A percentile compares a stretch with the other conserved stretches of the same genome.
These are phyloP conservation scores for Acipenser transmontanus DNA, from an alignment of 2,797 vertebrate species.

Conservation along the genomic window DNA sequence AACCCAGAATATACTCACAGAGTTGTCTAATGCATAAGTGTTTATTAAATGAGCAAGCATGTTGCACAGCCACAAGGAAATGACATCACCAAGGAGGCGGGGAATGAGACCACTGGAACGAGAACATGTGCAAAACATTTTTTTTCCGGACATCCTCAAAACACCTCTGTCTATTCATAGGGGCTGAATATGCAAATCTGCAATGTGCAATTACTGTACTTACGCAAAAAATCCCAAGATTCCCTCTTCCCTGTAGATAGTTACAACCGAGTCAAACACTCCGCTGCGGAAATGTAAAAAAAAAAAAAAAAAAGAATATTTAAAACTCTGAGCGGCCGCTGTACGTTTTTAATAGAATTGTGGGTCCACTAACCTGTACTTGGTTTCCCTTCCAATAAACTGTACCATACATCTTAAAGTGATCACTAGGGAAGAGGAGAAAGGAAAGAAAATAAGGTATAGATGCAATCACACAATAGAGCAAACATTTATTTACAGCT, in stretches of 20 bases:
- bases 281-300: slow-evolving; percentile 56
- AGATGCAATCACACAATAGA: neutral
- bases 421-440: slow-evolving; percentile 68
- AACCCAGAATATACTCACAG: slow-evolving; percentile 36
- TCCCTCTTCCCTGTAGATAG: slow-evolving; percentile 86
- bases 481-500: too few relatives aligned
- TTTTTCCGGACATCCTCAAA: too few relatives aligned
- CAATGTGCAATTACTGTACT: slow-evolving; percentile 40
- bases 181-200: neutral
- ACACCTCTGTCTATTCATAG: neutral
- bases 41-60: slow-evolving; percentile 90
- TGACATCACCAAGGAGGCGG: slow-evolving; percentile 83
- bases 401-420: slow-evolving; percentile 94
- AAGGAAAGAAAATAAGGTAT: neutral
- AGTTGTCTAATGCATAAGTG: slow-evolving; percentile 83
- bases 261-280: slow-evolving; percentile 73
- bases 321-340: neutral
- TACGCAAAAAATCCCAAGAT: slow-evolving; percentile 88
- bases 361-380: slow-evolving; percentile 72
- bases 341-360: neutral
- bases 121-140: slow-evolving; percentile 5
- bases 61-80: slow-evolving; percentile 95
- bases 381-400: slow-evolving; percentile 90
- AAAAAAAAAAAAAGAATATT: slow-evolving; percentile 10
- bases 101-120: slow-evolving; percentile 80